These are phyloP conservation scores for Brotula barbata DNA, from an alignment of 2,797 vertebrate genomes.

Conservation along the genomic window DNA sequence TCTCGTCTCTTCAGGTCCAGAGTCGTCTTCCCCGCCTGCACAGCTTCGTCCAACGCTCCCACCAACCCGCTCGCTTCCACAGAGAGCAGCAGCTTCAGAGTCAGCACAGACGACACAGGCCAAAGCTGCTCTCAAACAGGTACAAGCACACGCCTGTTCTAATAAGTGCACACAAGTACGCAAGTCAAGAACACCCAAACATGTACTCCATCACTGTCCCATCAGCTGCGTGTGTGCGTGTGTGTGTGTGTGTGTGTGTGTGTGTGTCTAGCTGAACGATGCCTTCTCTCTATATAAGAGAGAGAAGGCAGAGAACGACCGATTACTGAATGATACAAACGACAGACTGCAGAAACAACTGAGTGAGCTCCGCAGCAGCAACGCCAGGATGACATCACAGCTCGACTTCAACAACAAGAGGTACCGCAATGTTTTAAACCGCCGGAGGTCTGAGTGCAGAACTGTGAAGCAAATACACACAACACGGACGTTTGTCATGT, in stretches of 20 bases:
- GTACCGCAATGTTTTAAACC: too few relatives aligned
- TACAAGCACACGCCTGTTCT: constrained; percentile 57
- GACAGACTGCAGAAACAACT: constrained; percentile 91
- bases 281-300: constrained; percentile 92
- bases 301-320: constrained; percentile 93
- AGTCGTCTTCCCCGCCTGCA: constrained; percentile 74
- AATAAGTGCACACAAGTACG: too few relatives aligned
- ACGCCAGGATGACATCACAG: constrained; percentile 90
- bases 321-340: constrained; percentile 88
- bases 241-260: constrained; percentile 2
- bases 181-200: too few relatives aligned
- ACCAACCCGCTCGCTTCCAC: constrained; percentile 79
- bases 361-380: constrained; percentile 86
- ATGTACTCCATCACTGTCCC: too few relatives aligned
- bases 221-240: not conserved
- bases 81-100: constrained; percentile 78
- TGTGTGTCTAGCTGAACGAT: constrained; percentile 83
- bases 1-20: constrained; percentile 66
- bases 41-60: constrained; percentile 77
- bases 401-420: constrained; percentile 93
- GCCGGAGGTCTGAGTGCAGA: too few relatives aligned
- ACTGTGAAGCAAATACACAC: too few relatives aligned
- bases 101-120: constrained; percentile 84
- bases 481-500: too few relatives aligned
- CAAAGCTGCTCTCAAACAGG: constrained; percentile 96